Evolutionary conservation across 2,797 vertebrate species (phyloP), one percentile per base, ranked within the genome.

Genomic region (Lepidocolaptes lacrymiger): DNA sequence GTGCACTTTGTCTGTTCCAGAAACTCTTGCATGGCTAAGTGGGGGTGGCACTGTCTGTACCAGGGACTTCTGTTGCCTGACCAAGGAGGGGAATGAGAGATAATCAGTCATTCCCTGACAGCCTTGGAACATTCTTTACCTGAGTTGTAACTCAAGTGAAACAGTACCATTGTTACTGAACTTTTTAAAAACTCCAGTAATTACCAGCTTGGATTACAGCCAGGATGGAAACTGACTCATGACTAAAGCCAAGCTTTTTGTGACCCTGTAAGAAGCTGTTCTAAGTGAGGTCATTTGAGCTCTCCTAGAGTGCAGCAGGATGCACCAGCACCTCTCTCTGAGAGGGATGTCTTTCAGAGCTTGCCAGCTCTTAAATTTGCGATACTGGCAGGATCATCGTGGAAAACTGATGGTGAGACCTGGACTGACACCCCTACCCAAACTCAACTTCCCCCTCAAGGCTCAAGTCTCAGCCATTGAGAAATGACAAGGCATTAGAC

Each of bases 1-100:
- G 22, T 6, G 30, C 9, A 34, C 22, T 15, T 41, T 36, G 34
- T 41, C 39, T 0, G 0, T 20, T 34, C 21, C 66, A 78, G 52
- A 66, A 78, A 41, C 83, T 46, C 30, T 32, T 59, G 46, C 34
- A 27, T 27, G 34, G 30, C 18, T 41, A 36, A 54, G 30, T 14
- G 9, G 5, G 30, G 30, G 2, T 32, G 46, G 26, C 59, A 66
- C 34, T 36, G n/a, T 34, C 46, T 41, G 10, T 36, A 66, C 15
- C 32, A 72, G 66, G 22, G 37, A 59, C 22, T 90, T 72, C 52
- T 54, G 59, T 23, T 59, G 26, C 58, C 21, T 72, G 30, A 48
- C 15, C 34, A 59, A 10, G 19, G 34, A 59, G 39, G 18, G 16
- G 46, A 66, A 46, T 11, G 39, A 48, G 59, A 59, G 59, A 48